Base-by-base conservation (phyloP, 2,797 vertebrate genomes). In the Poecile montanus region DNA sequence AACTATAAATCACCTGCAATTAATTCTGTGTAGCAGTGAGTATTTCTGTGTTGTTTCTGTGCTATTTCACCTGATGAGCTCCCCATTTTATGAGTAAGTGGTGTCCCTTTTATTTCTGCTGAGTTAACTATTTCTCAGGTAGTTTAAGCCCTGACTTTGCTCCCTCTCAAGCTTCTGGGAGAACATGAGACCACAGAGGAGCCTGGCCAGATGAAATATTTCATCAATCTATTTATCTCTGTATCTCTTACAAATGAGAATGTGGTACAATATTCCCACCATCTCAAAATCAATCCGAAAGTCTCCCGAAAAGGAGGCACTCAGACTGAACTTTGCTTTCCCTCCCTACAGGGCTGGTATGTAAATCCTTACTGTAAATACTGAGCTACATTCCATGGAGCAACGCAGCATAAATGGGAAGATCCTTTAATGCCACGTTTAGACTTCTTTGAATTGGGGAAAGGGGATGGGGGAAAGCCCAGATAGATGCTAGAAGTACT, bases 331-430 rank as follows among this genome's bases (percentile, higher is more conserved):
- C 21, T 67, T 74, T 27, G 40, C 13, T 47, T 22, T 44, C 5
- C 10, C 18, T 63, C n/a, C 22, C 21, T 51, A 0, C 1, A 21
- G n/a, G 18, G 18, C 16, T n/a, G n/a, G 4, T 32, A 12, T 3
- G 7, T 12, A 78, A 84, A 74, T 61, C 18, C 5, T 14, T 14
- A 13, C 11, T 2, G 1, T 10, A 72, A 58, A 25, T 29, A 54
- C 16, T 1, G 17, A 63, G 40, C 25, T 76, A 10, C 1, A 2
- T 20, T 80, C 26, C 16, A 5, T 15, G 10, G 6, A 32, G 30
- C 14, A 54, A 7, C 0, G 2, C 7, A 12, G 27, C 26, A 17
- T 27, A 34, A 62, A 62, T 16, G 32, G 54, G 26, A 75, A 82
- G 34, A 38, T 30, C 11, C 32, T 71, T 53, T 40, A 29, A 11